Conservation (phyloP, 1,140 invertebrate genomes). For the Drosophila tsacasi region DNA sequence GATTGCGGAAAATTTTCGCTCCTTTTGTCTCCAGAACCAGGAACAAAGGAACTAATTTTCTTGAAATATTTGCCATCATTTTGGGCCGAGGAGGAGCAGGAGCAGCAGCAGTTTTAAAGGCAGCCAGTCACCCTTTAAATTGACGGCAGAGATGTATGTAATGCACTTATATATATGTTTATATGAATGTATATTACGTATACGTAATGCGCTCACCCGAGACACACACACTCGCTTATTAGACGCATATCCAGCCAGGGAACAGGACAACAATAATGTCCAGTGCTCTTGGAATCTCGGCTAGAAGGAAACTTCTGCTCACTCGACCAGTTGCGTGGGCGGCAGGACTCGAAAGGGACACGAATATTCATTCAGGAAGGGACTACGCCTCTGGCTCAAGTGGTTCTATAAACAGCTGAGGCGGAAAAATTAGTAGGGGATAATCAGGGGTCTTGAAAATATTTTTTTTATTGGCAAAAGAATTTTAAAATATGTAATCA, state of each 20-base stretch:
- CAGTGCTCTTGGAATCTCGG: slow-evolving; percentile 15
- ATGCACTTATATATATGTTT: slow-evolving; percentile 20
- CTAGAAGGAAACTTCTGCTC: slow-evolving; percentile 4
- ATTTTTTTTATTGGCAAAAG: not conserved
- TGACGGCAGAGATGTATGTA: slow-evolving; percentile 36
- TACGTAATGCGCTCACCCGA: slow-evolving; percentile 71
- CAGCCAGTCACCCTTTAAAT: slow-evolving; percentile 49
- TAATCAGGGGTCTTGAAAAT: not conserved
- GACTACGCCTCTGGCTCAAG: slow-evolving; percentile 39
- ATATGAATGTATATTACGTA: slow-evolving; percentile 65
- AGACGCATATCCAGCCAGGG: slow-evolving; percentile 69
- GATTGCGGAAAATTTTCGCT: slow-evolving; percentile 39
- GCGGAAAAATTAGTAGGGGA: not conserved
- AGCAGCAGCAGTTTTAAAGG: slow-evolving; percentile 33
- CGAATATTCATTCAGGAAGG: slow-evolving; percentile 29
- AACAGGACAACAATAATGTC: slow-evolving; percentile 64
- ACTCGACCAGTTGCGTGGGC: slow-evolving; percentile 18
- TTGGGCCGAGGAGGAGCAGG: slow-evolving; percentile 21
- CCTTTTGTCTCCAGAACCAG: slow-evolving; percentile 11
- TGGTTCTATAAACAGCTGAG: slow-evolving; percentile 20
- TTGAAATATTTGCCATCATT: slow-evolving; percentile 57
- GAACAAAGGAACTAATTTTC: slow-evolving; percentile 66
- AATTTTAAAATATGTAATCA: not conserved
- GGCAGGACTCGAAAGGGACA: slow-evolving; percentile 17
- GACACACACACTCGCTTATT: slow-evolving; percentile 67